Conservation (phyloP, 2,888 invertebrate genomes). For the Dolichopus griseipennis region DNA sequence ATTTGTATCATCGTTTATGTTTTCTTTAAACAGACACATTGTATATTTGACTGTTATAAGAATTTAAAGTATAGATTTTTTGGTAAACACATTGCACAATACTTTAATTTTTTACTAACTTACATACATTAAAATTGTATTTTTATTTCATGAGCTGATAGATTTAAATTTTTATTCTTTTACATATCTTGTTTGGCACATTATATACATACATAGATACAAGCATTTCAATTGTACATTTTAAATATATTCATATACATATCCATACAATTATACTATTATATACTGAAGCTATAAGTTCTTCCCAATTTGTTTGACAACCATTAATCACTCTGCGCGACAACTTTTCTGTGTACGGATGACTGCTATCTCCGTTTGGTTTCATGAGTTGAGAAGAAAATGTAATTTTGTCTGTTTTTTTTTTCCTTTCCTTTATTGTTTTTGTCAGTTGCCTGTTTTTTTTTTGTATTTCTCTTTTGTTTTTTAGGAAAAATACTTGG, state of each 20-base stretch:
- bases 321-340: conserved; percentile 37
- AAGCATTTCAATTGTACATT: too few relatives aligned
- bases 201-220: not conserved
- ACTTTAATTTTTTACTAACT: not conserved
- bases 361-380: conserved; percentile 30
- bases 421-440: not conserved
- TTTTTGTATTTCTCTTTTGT: too few relatives aligned
- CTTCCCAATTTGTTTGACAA: conserved; percentile 36
- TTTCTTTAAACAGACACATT: not conserved
- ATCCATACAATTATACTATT: not conserved
- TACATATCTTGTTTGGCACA: not conserved
- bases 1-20: not conserved
- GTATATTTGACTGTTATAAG: not conserved
- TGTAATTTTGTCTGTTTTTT: not conserved
- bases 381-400: not conserved
- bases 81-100: not conserved
- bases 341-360: conserved; percentile 34
- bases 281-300: conserved; percentile 10
- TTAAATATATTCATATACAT: not conserved
- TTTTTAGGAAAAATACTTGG: not conserved
- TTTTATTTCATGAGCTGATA: not conserved
- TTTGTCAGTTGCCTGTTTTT: not conserved
- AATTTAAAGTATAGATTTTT: not conserved
- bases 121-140: not conserved
- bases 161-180: not conserved